Evolutionary conservation across 2,797 vertebrate genomes (phyloP), one percentile per base, ranked within the genome.

Genomic region (Heterohyrax brucei): DNA sequence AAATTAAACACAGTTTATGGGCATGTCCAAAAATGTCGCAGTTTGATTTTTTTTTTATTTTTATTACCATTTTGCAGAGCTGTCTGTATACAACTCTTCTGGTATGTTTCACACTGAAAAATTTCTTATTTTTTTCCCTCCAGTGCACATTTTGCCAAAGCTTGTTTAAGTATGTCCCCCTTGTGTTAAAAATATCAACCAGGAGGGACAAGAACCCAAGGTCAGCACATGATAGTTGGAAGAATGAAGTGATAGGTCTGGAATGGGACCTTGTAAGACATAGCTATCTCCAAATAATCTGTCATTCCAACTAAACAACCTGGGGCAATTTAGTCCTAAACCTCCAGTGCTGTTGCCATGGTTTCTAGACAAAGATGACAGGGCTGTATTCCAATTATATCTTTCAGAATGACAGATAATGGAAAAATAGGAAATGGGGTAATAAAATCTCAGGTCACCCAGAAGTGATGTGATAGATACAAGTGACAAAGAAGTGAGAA

Each of bases 311-410:
- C 83, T 95, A 98, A 98, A 97, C 80, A 97, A 94, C 96, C 77
- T 61, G 93, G 91, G 95, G 95, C 97, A 98, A 97, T 98, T 97
- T 96, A 97, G 94, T 96, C 95, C 96, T 97, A 97, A 96, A 97
- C 97, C 98, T 98, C 96, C 96, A 98, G 95, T 70, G 64, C 78
- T 75, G 98, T 99, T 99, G 98, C 98, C 98, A 99, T 99, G 98
- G 98, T 98, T 98, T 98, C 98, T 94, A 90, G 44, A 95, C 59
- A 97, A 98, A 97, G 89, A 93, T 8, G 44, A 95, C 93, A 97
- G 93, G 94, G 80, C 90, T 97, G 92, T 93, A 95, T 98, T 97
- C 98, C 96, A 98, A 98, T 97, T 97, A 98, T 94, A 97, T 95
- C 97, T 94, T 98, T 98, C 96, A 96, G 28, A 87, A 96, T 97